Evolutionary conservation across 2,888 invertebrate genomes (phyloP).

Genomic region (Bugulina stolonifera): DNA sequence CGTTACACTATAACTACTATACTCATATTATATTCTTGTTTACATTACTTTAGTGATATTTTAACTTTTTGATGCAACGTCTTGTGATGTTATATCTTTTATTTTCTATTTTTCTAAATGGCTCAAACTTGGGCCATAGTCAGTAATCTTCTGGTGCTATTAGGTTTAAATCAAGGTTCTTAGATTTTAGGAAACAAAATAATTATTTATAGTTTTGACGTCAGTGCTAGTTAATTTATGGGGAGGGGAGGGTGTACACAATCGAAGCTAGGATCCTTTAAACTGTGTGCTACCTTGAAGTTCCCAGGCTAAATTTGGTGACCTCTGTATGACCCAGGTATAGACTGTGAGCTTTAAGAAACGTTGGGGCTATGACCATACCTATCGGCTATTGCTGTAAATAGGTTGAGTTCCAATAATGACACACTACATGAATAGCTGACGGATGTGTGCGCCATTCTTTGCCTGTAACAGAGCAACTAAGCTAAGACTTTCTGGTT

Average conservation of each 20-base stretch:
- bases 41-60: no score
- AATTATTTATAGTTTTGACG: neutral
- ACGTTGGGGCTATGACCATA: constrained; percentile 21
- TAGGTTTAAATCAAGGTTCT: neutral
- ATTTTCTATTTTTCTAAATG: constrained; percentile 19
- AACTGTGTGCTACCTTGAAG: constrained; percentile 18
- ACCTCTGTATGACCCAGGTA: constrained; percentile 2
- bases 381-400: constrained; percentile 7
- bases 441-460: neutral
- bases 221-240: neutral
- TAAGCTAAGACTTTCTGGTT: neutral
- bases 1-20: no score
- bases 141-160: neutral
- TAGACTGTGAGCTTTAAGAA: constrained; percentile 21
- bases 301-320: constrained; percentile 16
- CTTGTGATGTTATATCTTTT: no score
- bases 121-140: neutral
- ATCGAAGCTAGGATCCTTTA: constrained; percentile 21
- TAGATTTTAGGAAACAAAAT: neutral
- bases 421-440: constrained; percentile 25
- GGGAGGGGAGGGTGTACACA: constrained; percentile 1
- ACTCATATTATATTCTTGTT: no score
- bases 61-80: no score
- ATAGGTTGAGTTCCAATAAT: constrained; percentile 24
- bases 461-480: neutral